Conservation (phyloP, 2,113 vertebrate species). For the Butorides virescens region DNA sequence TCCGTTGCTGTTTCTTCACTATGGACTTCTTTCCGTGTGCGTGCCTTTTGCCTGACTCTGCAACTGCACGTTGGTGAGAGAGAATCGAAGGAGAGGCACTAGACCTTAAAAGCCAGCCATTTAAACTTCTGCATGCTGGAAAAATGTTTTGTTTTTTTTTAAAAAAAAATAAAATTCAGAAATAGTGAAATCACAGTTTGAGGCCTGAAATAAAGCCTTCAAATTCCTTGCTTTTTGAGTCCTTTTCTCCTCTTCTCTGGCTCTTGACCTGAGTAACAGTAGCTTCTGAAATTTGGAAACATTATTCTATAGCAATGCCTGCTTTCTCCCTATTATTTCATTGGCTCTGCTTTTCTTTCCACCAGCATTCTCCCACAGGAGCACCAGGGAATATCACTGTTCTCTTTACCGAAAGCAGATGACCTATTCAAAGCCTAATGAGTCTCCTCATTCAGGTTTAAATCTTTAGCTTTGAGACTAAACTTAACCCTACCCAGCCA, state of each 20-base stretch:
- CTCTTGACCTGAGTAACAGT: conserved; percentile 19
- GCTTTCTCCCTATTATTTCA: not conserved
- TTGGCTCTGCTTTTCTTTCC: not conserved
- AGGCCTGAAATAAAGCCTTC: not conserved
- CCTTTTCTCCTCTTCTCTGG: not conserved
- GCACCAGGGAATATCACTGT: not conserved
- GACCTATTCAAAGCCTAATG: conserved; percentile 26
- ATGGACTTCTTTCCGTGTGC: not conserved
- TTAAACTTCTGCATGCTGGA: not conserved
- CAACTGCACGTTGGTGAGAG: not conserved
- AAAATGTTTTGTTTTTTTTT: not conserved
- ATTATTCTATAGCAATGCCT: not conserved
- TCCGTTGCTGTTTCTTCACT: not conserved
- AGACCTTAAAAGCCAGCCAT: not conserved
- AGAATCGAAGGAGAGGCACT: not conserved
- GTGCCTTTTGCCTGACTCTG: not conserved
- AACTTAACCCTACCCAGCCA: not conserved
- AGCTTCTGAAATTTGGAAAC: conserved; percentile 12
- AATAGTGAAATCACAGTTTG: not conserved
- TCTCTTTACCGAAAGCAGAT: conserved; percentile 8
- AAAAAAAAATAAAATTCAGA: not conserved
- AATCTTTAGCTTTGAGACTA: not conserved
- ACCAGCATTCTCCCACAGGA: not conserved
- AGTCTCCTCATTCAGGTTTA: not conserved
- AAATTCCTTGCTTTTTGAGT: not conserved